Base-by-base conservation (phyloP, 2,888 invertebrate genomes). In the Nomada ruficornis region DNA sequence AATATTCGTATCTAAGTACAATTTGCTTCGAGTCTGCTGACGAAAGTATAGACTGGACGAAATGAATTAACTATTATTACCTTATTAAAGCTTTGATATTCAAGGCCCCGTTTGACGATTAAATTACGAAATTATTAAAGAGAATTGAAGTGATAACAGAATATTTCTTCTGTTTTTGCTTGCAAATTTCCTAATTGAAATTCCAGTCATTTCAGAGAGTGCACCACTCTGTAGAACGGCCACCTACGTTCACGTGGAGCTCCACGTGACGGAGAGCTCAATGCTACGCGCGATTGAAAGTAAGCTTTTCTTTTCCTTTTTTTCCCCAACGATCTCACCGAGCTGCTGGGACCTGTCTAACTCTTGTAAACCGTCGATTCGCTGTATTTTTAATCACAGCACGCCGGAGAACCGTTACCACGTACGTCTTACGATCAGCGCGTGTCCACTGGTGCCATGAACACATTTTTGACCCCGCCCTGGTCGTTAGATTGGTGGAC, bases 181-280 rank as follows among this genome's bases (percentile, higher is more conserved):
- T 13, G 18, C 20, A 57, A 42, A 23, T 55, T 69, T 71, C 57
- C 55, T 70, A 85, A 85, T 77, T 65, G 82, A 62, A 63, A 20
- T 62, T 44, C 55, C 78, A 54, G 74, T 77, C 59, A 42, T 69
- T 18, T 69, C 47, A 59, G 47, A 20, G 57, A 57, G 44, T 44
- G 68, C 44, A 55, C 44, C 59, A 26, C 57, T 69, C 69, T 1
- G 18, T 64, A 29, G 23, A 2, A 13, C 29, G 55, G 69, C 90
- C 91, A 91, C 92, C 91, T 91, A 91, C 92, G 90, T 90, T 92
- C 93, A 93, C 93, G 93, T 90, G 93, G 89, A 91, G 85, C 85
- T 90, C 91, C 93, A 93, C 93, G 93, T 91, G 92, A 92, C 89
- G 64, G 83, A 82, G 89, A 89, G 86, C 90, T 92, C 90, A 90